Base-by-base conservation (phyloP, 2,888 invertebrate species). In the Aphrophora alni region DNA sequence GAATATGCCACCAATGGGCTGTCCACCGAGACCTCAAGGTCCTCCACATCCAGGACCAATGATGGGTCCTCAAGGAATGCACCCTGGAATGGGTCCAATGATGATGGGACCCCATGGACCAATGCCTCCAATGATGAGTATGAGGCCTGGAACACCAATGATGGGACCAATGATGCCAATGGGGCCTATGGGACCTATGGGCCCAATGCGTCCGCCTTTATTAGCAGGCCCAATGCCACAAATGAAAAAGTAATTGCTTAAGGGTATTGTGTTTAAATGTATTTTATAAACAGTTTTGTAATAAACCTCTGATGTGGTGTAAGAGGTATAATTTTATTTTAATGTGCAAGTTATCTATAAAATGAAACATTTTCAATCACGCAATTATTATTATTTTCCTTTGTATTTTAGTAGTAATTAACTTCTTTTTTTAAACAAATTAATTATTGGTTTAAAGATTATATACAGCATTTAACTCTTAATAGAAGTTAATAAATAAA, bases 111-210 rank as follows among this genome's bases (percentile, higher is more conserved):
- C 89, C 72, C 89, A 89, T 88, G 89, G 91, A 12, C 93, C 93
- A 0, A 92, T 93, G 91, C 93, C 93, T 21, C 93, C 93, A 0
- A 95, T 95, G 94, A 95, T 95, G 92, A 92, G 92, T 24, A 84
- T 84, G 84, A 68, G 83, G 72, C 84, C 84, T 74, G 83, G 94
- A 90, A 94, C 94, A 3, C 93, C 92, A 87, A 93, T 93, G 93
- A 92, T 92, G 83, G 92, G 92, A 86, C 90, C 92, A 82, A 93
- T 93, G 86, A 93, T 94, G 1, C 93, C 93, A 0, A 91, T 93
- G 89, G 92, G 92, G 0, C 92, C 90, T 0, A 92, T 92, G 91
- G 92, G 92, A 14, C 92, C 92, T 0, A 93, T 94, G 93, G 93
- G 93, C 2, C 93, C 92, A 80, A 93, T 95, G 89, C 89, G 95